Conservation (phyloP, 2,797 vertebrate genomes). For the Acipenser ruthenus region DNA sequence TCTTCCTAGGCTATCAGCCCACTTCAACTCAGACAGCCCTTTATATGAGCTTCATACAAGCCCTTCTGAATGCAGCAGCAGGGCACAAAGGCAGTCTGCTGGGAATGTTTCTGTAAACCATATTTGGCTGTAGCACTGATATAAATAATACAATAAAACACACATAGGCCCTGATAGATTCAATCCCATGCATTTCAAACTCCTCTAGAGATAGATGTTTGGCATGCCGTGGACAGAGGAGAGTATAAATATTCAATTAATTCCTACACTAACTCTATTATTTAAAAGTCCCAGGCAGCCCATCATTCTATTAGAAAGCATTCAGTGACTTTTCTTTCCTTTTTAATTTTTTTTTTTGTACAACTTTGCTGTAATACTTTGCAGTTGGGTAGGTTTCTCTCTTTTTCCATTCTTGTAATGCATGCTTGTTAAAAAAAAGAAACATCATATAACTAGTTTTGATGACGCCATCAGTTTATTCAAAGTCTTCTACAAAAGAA, state of each 20-base stretch:
- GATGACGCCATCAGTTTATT: slow-evolving; percentile 38
- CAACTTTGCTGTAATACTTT: background rate
- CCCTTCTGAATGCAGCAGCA: slow-evolving; percentile 47
- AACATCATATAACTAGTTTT: slow-evolving; percentile 31
- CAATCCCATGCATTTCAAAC: slow-evolving; percentile 38
- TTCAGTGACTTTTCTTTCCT: slow-evolving; percentile 3
- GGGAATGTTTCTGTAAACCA: slow-evolving; percentile 35
- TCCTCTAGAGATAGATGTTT: slow-evolving; percentile 16
- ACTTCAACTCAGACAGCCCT: slow-evolving; percentile 51
- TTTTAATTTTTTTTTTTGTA: background rate
- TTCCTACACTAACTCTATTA: slow-evolving; percentile 16
- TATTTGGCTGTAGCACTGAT: slow-evolving; percentile 40
- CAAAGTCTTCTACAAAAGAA: slow-evolving; percentile 40
- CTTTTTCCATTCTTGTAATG: background rate
- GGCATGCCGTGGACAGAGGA: slow-evolving; percentile 10
- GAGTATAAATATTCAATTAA: slow-evolving; percentile 13
- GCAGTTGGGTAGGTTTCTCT: background rate
- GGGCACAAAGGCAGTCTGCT: slow-evolving; percentile 53
- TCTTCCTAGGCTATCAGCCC: slow-evolving; percentile 47
- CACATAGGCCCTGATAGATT: slow-evolving; percentile 34
- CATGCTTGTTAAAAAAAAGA: slow-evolving; percentile 6
- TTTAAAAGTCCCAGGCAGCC: slow-evolving; percentile 7
- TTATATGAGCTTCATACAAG: slow-evolving; percentile 42
- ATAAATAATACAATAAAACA: slow-evolving; percentile 60
- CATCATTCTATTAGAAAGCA: slow-evolving; percentile 2